Base-by-base conservation (phyloP, 2,113 vertebrate species). In the Tetrax tetrax region DNA sequence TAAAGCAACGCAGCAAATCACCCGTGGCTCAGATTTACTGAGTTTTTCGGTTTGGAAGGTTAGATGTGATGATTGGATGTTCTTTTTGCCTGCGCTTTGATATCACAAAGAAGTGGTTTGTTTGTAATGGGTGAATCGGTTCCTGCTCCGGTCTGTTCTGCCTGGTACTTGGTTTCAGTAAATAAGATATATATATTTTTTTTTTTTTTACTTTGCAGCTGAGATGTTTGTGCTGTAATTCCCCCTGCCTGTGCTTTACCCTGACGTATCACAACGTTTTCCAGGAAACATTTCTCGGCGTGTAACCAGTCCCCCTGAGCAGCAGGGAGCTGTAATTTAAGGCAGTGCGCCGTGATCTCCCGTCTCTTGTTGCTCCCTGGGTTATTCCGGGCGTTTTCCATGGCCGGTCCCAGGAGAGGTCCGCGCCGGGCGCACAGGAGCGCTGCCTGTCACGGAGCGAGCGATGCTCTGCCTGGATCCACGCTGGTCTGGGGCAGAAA, bases 341-440 rank as follows among this genome's bases (percentile, higher is more conserved):
- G 60, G 43, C 60, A 50, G 41, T 47, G 41, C 41, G 37, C 41
- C 31, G 0, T 16, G 3, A 21, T 28, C 7, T 38, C 50, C 27
- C 4, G 1, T 13, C 63, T 37, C 8, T 14, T 10, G 0, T 7
- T 38, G 31, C 35, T 81, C 47, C 69, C 19, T 7, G 3, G 7
- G 1, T 68, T 47, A 12, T n/a, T 74, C 35, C 57, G 21, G 45
- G 38, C 3, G 5, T 60, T 75, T 53, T 76, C 75, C 20, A 2
- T 16, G 29, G 38, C 29, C 7, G 4, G 50, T 43, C 31, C 29
- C 20, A 25, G 64, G 28, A 4, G 24, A 71, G 35, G 38, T 48
- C 37, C 8, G 41, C 0, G 2, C 75, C 17, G 38, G 22, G 9
- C 2, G 7, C 1, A 2, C 37, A 22, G 68, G 19, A 80, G 22